These are phyloP conservation scores for Intoshia linei DNA, from an alignment of 1,140 invertebrate species.

Conservation along the genomic window DNA sequence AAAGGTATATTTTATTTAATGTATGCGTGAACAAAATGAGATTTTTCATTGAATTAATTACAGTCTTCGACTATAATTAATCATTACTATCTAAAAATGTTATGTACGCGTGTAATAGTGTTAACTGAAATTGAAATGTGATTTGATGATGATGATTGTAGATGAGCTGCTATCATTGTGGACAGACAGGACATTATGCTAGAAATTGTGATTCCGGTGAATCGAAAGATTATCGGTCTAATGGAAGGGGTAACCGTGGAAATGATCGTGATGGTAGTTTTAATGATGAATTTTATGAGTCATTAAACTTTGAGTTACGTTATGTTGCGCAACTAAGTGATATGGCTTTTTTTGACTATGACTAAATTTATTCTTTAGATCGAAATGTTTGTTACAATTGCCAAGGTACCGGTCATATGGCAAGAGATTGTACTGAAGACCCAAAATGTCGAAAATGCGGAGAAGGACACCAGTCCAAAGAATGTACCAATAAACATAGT, in stretches of 20 bases:
- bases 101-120: no score
- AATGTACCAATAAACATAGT: constrained; percentile 43
- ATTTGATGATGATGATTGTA: no score
- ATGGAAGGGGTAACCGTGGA: constrained; percentile 2
- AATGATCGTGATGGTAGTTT: neutral
- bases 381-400: constrained; percentile 38
- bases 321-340: neutral
- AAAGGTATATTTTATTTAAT: no score
- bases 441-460: neutral
- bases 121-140: no score
- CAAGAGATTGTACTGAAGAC: constrained; percentile 41
- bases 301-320: neutral
- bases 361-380: no score
- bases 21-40: no score
- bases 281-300: neutral
- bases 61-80: no score
- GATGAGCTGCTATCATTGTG: constrained; percentile 59
- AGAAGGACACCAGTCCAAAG: neutral
- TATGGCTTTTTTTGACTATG: no score
- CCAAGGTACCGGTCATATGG: constrained; percentile 52
- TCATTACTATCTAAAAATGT: no score
- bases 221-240: neutral
- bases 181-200: constrained; percentile 52
- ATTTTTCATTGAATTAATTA: no score
- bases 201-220: constrained; percentile 34